Percentiles rank a stretch among this genome's conserved stretches.
Conservation (phyloP, 2,888 invertebrate species). For the Nemoura dubitans region DNA sequence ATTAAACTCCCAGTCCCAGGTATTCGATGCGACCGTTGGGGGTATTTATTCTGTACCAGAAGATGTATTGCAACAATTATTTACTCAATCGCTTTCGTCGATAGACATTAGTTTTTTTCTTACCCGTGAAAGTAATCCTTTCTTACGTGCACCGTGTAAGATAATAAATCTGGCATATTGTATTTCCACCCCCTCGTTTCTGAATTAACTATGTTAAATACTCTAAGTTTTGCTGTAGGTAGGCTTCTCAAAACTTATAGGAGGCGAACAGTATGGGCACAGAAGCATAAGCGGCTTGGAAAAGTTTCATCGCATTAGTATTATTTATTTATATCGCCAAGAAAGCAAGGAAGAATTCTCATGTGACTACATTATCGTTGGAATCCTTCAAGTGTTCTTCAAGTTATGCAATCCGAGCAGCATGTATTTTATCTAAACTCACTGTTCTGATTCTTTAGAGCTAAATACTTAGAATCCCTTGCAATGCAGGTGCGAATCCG, state of each 20-base stretch:
- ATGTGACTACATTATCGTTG: constrained; percentile 7
- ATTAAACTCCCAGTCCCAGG: background rate
- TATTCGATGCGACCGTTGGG: background rate
- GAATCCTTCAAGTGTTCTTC: constrained; percentile 18
- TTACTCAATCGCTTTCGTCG: background rate
- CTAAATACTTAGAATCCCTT: background rate
- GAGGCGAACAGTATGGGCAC: background rate
- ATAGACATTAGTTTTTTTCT: background rate
- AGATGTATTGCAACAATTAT: background rate
- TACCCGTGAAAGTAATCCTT: background rate
- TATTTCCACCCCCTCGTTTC: background rate
- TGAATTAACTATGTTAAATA: constrained; percentile 26
- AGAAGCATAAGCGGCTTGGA: background rate
- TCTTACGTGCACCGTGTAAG: background rate
- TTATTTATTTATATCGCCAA: constrained; percentile 37
- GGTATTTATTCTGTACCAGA: background rate
- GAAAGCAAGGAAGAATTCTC: background rate
- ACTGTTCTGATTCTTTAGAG: background rate
- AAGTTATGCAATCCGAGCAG: constrained; percentile 34
- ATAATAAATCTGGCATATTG: constrained; percentile 9
- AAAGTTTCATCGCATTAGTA: constrained; percentile 40
- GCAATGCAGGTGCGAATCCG: background rate
- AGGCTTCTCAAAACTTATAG: constrained; percentile 7
- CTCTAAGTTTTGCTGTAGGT: background rate
- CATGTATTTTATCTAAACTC: background rate